Percentiles rank a stretch among this genome's conserved stretches.
These are phyloP conservation scores for Criorhina ranunculi DNA, from an alignment of 2,888 invertebrate species.

Conservation along the genomic window DNA sequence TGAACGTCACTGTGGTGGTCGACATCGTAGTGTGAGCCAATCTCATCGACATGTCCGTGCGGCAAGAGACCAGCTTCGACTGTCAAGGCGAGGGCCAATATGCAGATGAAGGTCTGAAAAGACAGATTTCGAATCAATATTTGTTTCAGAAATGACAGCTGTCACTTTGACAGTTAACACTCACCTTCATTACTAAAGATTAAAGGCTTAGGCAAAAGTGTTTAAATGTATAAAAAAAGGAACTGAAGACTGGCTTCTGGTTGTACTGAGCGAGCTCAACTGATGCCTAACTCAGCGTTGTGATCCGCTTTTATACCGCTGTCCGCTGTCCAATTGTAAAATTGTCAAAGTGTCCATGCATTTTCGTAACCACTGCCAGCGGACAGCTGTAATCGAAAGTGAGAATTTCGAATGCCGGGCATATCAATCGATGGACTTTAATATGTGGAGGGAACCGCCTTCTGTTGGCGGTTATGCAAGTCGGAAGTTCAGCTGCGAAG, in stretches of 20 bases:
- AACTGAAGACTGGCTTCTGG: constrained; percentile 78
- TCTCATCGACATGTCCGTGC: constrained; percentile 80
- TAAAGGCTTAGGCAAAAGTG: constrained; percentile 81
- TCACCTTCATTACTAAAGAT: constrained; percentile 83
- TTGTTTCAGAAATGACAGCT: constrained; percentile 12
- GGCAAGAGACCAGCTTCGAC: constrained; percentile 81
- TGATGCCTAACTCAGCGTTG: constrained; percentile 79
- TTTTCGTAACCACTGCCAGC: constrained; percentile 59
- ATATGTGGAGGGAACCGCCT: constrained; percentile 33
- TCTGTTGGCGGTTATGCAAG: constrained; percentile 40
- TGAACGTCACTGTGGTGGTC: constrained; percentile 81
- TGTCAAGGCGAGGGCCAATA: constrained; percentile 81
- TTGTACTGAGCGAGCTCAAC: constrained; percentile 80
- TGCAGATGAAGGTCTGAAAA: constrained; percentile 81
- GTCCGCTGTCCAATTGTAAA: constrained; percentile 31
- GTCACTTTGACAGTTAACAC: constrained; percentile 26
- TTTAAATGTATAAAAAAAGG: constrained; percentile 78
- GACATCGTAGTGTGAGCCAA: constrained; percentile 78
- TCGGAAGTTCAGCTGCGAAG: constrained; percentile 55
- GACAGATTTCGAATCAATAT: constrained; percentile 2
- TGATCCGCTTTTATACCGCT: constrained; percentile 81
- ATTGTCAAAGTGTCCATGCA: constrained; percentile 42
- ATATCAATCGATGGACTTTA: constrained; percentile 62
- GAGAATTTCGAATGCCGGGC: constrained; percentile 68
- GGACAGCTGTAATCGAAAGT: constrained; percentile 48